A percentile compares a stretch with the other conserved stretches of the same genome.
phyloP scores from a whole-genome alignment of 2,888 invertebrate genomes.

The Tridacna gigas region DNA sequence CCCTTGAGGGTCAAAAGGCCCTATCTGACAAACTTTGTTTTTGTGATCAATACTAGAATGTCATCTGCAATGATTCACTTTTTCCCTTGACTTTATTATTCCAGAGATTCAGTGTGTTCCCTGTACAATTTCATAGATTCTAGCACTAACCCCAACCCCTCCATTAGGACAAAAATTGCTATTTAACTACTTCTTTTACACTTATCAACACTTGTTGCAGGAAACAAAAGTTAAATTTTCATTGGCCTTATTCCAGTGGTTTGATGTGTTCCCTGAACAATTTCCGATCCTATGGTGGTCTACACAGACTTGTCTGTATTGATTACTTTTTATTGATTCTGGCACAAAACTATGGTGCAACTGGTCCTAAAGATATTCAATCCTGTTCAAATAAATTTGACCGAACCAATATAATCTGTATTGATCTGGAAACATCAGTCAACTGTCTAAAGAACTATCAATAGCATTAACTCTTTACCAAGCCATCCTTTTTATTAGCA shows the following conservation, averaged over 20 bases:
- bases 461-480: not conserved
- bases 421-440: slow-evolving; percentile 3
- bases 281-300: not conserved
- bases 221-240: not conserved
- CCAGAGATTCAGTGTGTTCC: no score
- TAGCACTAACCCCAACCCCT: no score
- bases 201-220: not conserved
- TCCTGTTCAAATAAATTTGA: slow-evolving; percentile 19
- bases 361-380: slow-evolving; percentile 3
- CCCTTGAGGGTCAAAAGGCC: no score
- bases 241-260: not conserved
- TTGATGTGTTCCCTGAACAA: no score
- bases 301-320: not conserved
- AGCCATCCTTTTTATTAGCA: no score
- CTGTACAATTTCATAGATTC: no score
- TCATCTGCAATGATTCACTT: no score
- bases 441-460: not conserved
- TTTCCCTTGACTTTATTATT: no score
- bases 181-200: not conserved
- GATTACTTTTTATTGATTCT: not conserved
- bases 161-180: not conserved
- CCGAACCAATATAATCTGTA: not conserved
- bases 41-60: no score
- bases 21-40: no score
- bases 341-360: not conserved